phyloP scores from a whole-genome alignment of 2,797 vertebrate species.

The Mionectes olivaceus region DNA sequence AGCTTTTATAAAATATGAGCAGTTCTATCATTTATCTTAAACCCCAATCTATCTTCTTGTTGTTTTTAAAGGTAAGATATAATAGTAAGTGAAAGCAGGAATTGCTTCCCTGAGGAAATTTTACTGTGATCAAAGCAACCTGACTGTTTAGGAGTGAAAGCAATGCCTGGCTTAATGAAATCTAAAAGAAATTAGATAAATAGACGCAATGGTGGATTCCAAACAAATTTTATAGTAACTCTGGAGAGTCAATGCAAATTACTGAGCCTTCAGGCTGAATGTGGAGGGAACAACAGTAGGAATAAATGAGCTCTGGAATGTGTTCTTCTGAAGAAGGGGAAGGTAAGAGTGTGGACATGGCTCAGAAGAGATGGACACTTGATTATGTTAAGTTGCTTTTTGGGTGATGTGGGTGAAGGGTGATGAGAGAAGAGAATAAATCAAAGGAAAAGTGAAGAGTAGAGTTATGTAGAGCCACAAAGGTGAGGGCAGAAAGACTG shows the following conservation, averaged over 20 bases:
- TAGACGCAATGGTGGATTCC: background rate
- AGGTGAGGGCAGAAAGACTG: background rate
- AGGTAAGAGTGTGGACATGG: background rate
- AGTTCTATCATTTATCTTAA: background rate
- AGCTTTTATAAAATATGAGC: constrained; percentile 12
- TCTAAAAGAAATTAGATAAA: background rate
- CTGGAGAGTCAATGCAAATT: background rate
- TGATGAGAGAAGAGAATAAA: background rate
- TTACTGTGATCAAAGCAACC: background rate
- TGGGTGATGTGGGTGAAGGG: background rate
- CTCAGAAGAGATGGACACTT: background rate
- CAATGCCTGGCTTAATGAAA: background rate
- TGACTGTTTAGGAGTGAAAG: background rate
- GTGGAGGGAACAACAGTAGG: background rate
- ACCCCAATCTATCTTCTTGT: background rate
- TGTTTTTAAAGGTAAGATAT: constrained; percentile 9
- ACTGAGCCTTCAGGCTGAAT: background rate
- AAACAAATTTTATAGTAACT: background rate
- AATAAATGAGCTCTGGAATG: background rate
- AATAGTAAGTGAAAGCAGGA: background rate
- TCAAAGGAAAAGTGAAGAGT: background rate
- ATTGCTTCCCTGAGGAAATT: constrained; percentile 12
- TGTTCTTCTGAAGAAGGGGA: background rate
- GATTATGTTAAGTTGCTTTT: background rate
- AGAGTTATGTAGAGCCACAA: background rate